Base-by-base conservation (phyloP, 2,113 vertebrate genomes). In the Paramisgurnus dabryanus region DNA sequence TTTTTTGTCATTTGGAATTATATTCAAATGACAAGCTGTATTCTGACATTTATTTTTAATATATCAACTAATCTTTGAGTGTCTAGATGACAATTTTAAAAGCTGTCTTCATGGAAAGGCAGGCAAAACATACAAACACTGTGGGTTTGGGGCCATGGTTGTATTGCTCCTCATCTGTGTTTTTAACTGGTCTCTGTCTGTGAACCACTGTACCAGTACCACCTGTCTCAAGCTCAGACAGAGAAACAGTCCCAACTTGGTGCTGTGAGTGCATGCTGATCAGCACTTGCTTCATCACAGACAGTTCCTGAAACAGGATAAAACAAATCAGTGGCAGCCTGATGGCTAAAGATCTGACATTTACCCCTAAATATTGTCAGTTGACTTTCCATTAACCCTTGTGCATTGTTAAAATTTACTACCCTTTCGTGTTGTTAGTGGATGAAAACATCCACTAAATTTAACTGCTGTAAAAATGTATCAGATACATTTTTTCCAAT, bases 241-340 rank as follows among this genome's bases (percentile, higher is more conserved):
- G 66, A 50, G 73, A 49, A 4, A 63, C 40, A 72, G 84, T 2
- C 0, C 60, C 77, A 76, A 71, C 88, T 85, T 27, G 87, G 88
- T 90, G 88, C 87, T 89, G 91, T 80, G 90, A 90, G 39, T 66
- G 90, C 89, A 99, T 94, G 84, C 87, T 91, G 89, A 94, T 87
- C 85, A 99, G 90, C 85, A 95, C 89, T 88, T 97, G 95, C 85
- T 99, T 99, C 95, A 99, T 98, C 83, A 93, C 90, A 4, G 96
- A 95, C 76, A 99, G 86, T 89, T 99, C 97, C 97, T 99, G 10
- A 2, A 72, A 80, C 27, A 72, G 87, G 72, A 85, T 86, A 89
- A 88, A 71, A 89, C 63, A 85, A 85, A 86, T 63, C 40, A 77
- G 18, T 69, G 61, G 13, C 11, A 18, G 27, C 61, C 12, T 4